Evolutionary conservation across 2,888 invertebrate species (phyloP), one percentile per base, ranked within the genome.

Genomic region (Harpalus rufipes): DNA sequence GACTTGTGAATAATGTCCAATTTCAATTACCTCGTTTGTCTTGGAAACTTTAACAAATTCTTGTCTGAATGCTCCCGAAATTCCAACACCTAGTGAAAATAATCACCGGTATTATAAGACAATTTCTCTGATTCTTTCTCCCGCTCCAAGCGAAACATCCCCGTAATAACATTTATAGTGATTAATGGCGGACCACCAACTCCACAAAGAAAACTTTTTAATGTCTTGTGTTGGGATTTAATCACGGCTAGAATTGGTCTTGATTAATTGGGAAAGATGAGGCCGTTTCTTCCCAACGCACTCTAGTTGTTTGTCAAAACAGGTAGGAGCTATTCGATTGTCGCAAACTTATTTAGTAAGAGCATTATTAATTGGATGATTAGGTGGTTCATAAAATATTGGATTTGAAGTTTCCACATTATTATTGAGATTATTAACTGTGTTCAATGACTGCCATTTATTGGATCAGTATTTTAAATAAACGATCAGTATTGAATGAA

Each of bases 221-320:
- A 84, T 84, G 84, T 78, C 78, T 84, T 78, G 84, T 84, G 84
- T 84, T 78, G 65, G 84, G 84, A 84, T 84, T 84, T 84, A 84
- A 84, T 84, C 84, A 84, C 83, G 32, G 14, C 59, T 63, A 25
- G 84, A 84, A 84, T 84, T 84, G 78, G 78, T 61, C 78, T 74
- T 84, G 84, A 84, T 84, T 84, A 84, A 84, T 84, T 84, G 78
- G 65, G 41, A 12, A 56, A 78, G 78, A 84, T 58, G 78, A 58
- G 78, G 63, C 63, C 12, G 25, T 12, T 63, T 63, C 63, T 63
- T 63, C 63, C 63, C 63, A 59, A 8, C 59, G 59, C 59, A 8
- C 7, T 7, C 59, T 7, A 59, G 59, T 59, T 14, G 14, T 59
- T 59, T 59, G 59, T 59, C 59, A 59, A 59, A 18, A 59, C 63